Evolutionary conservation across 2,888 invertebrate species (phyloP), one percentile per base, ranked within the genome.

Genomic region (Mythimna loreyi): DNA sequence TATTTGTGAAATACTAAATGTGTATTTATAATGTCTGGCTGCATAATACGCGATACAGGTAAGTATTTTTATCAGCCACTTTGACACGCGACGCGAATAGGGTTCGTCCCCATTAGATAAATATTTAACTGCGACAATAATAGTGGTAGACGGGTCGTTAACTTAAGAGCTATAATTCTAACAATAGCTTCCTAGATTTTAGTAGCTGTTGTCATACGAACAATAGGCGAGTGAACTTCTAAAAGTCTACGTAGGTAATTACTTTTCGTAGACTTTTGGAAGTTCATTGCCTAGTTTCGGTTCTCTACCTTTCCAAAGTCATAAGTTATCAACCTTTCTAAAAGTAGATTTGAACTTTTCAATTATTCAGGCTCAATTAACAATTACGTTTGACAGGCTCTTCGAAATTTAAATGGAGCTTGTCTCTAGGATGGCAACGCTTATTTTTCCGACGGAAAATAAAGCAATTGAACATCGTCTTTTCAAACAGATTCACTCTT

Each of bases 21-120:
- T 40, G 72, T 70, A 72, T 69, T 72, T 49, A 65, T 72, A 72
- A 76, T 60, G 49, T 28, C 49, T 75, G 72, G 53, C 68, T 68
- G 64, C 72, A 80, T 67, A 63, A 66, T 72, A 62, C 23, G 9
- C 40, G 50, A 69, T 60, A 65, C 55, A 49, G 49, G 67, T 63
- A 72, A 71, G 69, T 72, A 58, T 60, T 64, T 56, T 69, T 79
- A 72, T 72, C 70, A 73, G 65, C 25, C 19, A 49, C 28, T 71
- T 60, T 63, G 69, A 80, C 74, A 80, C 69, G 74, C 72, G 49
- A 74, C 49, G 50, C 36, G 25, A 58, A 56, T 62, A 69, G 55
- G 71, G 69, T 64, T 59, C 67, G 66, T 81, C 63, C 64, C 49
- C 56, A 57, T 60, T 77, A 25, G 49, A 57, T 52, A 52, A 47